Evolutionary conservation across 2,113 vertebrate species (phyloP).

Genomic region (Sturnira hondurensis): DNA sequence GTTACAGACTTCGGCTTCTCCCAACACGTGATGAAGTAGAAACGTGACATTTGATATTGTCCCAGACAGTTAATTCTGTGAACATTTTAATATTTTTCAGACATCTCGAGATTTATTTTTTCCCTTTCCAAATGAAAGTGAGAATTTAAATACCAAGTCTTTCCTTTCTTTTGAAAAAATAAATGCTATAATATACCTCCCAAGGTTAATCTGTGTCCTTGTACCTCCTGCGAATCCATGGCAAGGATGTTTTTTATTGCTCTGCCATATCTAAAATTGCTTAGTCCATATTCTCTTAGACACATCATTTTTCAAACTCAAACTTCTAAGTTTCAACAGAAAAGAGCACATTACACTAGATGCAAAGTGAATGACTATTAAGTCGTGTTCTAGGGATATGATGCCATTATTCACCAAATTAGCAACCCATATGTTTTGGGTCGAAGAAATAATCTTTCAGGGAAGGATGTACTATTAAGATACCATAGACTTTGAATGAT

Average conservation of each 20-base stretch:
- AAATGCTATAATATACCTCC: conserved; percentile 78
- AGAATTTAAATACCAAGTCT: conserved; percentile 78
- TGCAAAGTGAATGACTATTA: conserved; percentile 71
- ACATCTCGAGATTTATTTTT: conserved; percentile 68
- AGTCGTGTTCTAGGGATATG: background rate
- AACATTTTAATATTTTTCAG: conserved; percentile 71
- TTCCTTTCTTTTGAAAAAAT: conserved; percentile 72
- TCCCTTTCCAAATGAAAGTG: conserved; percentile 46
- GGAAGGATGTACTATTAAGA: conserved; percentile 6
- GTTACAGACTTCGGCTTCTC: conserved; percentile 46
- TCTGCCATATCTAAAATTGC: conserved; percentile 81
- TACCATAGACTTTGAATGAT: background rate
- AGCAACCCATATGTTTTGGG: background rate
- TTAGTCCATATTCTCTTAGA: conserved; percentile 77
- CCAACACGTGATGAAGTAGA: conserved; percentile 55
- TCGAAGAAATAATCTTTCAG: conserved; percentile 41
- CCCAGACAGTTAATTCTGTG: conserved; percentile 57
- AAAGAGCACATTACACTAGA: conserved; percentile 69
- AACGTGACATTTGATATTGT: conserved; percentile 72
- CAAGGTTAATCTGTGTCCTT: conserved; percentile 84
- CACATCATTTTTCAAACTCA: conserved; percentile 81
- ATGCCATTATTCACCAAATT: conserved; percentile 29
- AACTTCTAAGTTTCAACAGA: conserved; percentile 75
- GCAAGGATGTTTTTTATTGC: conserved; percentile 81
- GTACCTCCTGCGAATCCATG: conserved; percentile 76